phyloP scores from a whole-genome alignment of 2,113 vertebrate genomes.

The Jacana jacana region DNA sequence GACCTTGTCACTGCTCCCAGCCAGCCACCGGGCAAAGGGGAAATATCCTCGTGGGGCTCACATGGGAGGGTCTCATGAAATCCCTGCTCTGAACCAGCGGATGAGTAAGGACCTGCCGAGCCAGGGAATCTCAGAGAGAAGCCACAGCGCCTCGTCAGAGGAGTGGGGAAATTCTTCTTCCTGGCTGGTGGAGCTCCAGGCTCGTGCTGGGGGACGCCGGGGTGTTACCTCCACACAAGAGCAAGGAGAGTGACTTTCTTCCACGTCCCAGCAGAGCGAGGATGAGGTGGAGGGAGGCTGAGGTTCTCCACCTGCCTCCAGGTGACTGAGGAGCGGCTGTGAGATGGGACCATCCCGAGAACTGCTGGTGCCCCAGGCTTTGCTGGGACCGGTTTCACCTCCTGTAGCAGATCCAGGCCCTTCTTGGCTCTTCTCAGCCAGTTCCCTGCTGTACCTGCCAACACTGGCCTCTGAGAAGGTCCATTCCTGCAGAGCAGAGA shows the following conservation, averaged over 20 bases:
- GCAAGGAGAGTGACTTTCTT: not conserved
- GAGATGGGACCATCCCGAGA: not conserved
- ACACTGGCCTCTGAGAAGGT: accelerated
- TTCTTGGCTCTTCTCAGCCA: accelerated
- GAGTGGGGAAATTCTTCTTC: not conserved
- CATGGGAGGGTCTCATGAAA: not conserved
- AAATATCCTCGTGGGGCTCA: not conserved
- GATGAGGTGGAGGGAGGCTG: not conserved
- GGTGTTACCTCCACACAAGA: not conserved
- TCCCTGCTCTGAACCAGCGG: not conserved
- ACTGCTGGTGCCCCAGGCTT: not conserved
- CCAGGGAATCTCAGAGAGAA: not conserved
- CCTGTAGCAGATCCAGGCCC: not conserved
- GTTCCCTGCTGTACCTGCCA: accelerated
- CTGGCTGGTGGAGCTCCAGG: not conserved
- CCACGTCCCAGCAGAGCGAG: not conserved
- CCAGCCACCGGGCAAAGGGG: not conserved
- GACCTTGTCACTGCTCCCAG: not conserved
- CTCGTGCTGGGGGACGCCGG: not conserved
- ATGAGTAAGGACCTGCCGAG: conserved; percentile 27
- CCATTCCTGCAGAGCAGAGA: accelerated
- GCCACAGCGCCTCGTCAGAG: not conserved
- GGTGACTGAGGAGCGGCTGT: not conserved
- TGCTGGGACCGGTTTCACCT: not conserved
- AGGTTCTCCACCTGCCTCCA: not conserved